Percentiles rank a stretch among this genome's conserved stretches.
These are phyloP conservation scores for Hybos culiciformis DNA, from an alignment of 2,888 invertebrate genomes.

Conservation along the genomic window DNA sequence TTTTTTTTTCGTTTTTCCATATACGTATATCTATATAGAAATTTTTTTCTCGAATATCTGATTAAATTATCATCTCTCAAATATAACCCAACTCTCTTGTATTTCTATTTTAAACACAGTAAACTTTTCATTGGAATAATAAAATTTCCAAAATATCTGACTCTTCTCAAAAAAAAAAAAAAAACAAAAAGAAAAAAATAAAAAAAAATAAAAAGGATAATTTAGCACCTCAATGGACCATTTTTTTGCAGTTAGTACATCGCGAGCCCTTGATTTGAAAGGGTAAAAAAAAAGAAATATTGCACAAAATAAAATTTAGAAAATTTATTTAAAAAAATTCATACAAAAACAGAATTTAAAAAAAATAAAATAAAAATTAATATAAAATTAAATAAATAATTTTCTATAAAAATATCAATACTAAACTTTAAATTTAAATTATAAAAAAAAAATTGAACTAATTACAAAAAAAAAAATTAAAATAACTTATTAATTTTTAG, in stretches of 20 bases:
- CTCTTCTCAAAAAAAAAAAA: no score
- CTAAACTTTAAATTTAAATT: background rate
- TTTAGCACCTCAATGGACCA: constrained; percentile 14
- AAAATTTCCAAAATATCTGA: no score
- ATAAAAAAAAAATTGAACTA: background rate
- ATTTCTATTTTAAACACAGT: no score
- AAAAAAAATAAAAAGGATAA: no score
- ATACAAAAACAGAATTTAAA: constrained; percentile 5
- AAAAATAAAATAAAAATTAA: background rate
- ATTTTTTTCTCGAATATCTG: no score
- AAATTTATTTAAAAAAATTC: constrained; percentile 8
- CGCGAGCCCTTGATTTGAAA: constrained; percentile 37
- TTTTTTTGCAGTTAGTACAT: constrained; percentile 33
- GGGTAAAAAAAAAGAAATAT: constrained; percentile 24
- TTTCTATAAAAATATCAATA: background rate
- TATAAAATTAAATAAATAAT: constrained; percentile 15
- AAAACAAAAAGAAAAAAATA: no score
- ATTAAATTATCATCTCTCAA: no score
- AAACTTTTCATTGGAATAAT: no score
- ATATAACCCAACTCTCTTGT: no score
- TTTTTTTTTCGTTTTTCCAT: no score
- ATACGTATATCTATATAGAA: no score
- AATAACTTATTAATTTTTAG: background rate
- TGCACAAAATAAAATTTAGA: constrained; percentile 5
- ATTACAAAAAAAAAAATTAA: background rate